Evolutionary conservation across 53 echinoderm and acorn worm species (phyloP).

Genomic region (Paracentrotus lividus): DNA sequence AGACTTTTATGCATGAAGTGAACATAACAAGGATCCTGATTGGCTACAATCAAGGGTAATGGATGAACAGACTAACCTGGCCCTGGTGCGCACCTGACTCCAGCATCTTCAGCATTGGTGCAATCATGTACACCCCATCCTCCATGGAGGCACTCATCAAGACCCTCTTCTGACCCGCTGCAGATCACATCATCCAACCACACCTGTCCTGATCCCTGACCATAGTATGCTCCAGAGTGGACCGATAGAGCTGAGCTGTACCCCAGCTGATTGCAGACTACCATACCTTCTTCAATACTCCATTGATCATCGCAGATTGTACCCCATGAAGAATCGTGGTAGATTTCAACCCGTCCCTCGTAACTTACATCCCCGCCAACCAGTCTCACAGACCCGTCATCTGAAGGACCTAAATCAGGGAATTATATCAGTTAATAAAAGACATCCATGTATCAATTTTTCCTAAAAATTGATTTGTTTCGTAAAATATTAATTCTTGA

Average conservation of each 20-base stretch:
- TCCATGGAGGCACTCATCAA: slow-evolving; percentile 25
- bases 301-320: slow-evolving; percentile 74
- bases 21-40: too few species aligned
- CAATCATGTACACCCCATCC: slow-evolving; percentile 54
- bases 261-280: slow-evolving; percentile 72
- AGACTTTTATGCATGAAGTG: too few species aligned
- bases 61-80: slow-evolving; percentile 5
- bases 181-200: slow-evolving; percentile 60
- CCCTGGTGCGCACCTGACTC: slow-evolving; percentile 32
- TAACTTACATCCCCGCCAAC: slow-evolving; percentile 38
- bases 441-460: too few species aligned
- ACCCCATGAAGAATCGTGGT: slow-evolving; percentile 69
- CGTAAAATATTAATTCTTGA: too few species aligned
- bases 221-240: slow-evolving; percentile 59
- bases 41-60: neutral
- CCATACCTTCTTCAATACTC: slow-evolving; percentile 59
- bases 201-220: slow-evolving; percentile 64
- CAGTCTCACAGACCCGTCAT: slow-evolving; percentile 60
- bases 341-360: slow-evolving; percentile 75
- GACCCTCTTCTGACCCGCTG: slow-evolving; percentile 46
- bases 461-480: too few species aligned
- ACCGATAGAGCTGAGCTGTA: slow-evolving; percentile 47
- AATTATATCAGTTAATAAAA: too few species aligned
- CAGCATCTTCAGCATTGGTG: slow-evolving; percentile 68
- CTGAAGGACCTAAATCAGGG: neutral